phyloP scores from a whole-genome alignment of 2,888 invertebrate species.

The Dasypogon diadema region DNA sequence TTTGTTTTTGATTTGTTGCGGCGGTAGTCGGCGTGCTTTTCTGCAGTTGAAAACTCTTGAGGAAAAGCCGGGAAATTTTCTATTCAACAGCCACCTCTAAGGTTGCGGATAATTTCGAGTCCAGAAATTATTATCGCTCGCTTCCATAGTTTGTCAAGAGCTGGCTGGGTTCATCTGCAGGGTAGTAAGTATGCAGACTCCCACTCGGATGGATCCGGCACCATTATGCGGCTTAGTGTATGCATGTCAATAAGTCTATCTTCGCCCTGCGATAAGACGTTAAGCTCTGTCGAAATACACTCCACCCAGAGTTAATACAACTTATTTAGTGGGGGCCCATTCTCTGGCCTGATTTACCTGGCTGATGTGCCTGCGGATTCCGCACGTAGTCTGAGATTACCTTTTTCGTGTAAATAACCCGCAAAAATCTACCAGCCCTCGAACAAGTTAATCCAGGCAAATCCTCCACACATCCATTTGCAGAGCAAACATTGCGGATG shows the following conservation, averaged over 20 bases:
- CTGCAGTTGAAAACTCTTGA: conserved; percentile 47
- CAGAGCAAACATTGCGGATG: conserved; percentile 51
- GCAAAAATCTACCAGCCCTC: conserved; percentile 53
- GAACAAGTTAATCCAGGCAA: conserved; percentile 57
- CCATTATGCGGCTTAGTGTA: conserved; percentile 25
- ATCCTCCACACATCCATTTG: conserved; percentile 57
- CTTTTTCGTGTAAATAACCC: conserved; percentile 47
- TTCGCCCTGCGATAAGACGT: conserved; percentile 28
- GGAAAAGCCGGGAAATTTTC: conserved; percentile 41
- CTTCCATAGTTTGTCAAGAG: conserved; percentile 54
- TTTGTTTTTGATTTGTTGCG: conserved; percentile 49
- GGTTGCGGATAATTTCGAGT: conserved; percentile 54
- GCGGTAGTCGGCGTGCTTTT: conserved; percentile 39
- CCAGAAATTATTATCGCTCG: conserved; percentile 53
- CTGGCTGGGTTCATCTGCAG: background rate
- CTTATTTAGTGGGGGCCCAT: conserved; percentile 11
- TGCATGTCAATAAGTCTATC: conserved; percentile 37
- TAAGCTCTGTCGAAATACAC: conserved; percentile 28
- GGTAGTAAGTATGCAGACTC: background rate
- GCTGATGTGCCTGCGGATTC: conserved; percentile 21
- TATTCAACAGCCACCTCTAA: conserved; percentile 44
- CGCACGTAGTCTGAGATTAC: conserved; percentile 23
- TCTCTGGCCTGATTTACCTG: background rate
- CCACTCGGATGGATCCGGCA: background rate
- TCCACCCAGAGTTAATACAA: conserved; percentile 29